Evolutionary conservation across 1,140 invertebrate species (phyloP), one percentile per base, ranked within the genome.

Genomic region (Belonocnema kinseyi): DNA sequence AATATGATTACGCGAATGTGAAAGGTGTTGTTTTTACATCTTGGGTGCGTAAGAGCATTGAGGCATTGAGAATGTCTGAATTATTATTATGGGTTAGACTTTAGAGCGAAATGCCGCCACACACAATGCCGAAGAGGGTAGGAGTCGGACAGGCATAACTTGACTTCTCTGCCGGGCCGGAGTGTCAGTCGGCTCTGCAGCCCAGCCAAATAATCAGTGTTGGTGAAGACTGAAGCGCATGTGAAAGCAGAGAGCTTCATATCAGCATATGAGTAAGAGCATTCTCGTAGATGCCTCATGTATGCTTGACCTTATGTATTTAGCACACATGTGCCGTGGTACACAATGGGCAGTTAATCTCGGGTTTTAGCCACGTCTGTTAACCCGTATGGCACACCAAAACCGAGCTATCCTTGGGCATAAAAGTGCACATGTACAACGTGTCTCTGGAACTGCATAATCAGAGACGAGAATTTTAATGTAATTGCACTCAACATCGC

Each of bases 31-130:
- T 46, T 46, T 46, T 10, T 0, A 11, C 40, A 8, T 46, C 6
- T 7, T 8, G 7, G 6, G 40, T 46, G 40, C 40, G 10, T 46
- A 46, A 46, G 40, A 46, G 40, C 40, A 46, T 46, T 46, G 40
- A 11, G 40, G 40, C 40, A 66, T 66, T 72, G 51, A 77, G 75
- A 79, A 79, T 79, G 79, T 81, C 73, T 75, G 76, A 71, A 74
- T 81, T 82, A 83, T 84, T 84, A 81, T 83, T 83, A 84, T 77
- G 81, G 83, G 80, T 77, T 81, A 81, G 80, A 79, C 80, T 76
- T 78, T 78, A 75, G 40, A 76, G 70, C 76, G 79, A 75, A 74
- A 16, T 66, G 21, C 40, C 40, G 40, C 40, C 40, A 7, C 16
- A 66, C 26, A 13, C 26, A 33, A 40, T 40, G 58, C 21, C 12